phyloP scores from a whole-genome alignment of 2,113 vertebrate species.

The Chloebia gouldiae region DNA sequence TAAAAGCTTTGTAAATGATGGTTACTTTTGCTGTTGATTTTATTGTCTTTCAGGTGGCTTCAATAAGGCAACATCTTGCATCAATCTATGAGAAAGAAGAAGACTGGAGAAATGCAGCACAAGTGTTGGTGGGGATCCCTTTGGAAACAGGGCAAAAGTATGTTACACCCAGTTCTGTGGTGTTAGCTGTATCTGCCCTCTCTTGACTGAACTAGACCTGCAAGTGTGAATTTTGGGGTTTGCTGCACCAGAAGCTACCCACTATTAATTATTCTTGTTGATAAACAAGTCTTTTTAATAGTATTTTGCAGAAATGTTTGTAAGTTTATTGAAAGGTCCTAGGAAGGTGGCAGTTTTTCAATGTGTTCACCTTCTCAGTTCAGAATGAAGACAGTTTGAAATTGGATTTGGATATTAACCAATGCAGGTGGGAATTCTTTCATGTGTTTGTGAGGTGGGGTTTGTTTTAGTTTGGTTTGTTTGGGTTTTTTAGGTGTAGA shows the following conservation, averaged over 20 bases:
- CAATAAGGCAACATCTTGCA: constrained; percentile 96
- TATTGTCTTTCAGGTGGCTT: constrained; percentile 83
- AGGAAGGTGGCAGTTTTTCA: neutral
- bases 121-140: constrained; percentile 96
- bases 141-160: constrained; percentile 98
- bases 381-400: neutral
- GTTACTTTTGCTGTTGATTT: neutral
- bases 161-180: neutral
- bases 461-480: neutral
- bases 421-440: neutral
- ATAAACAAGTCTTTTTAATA: neutral
- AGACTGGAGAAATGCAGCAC: constrained; percentile 97
- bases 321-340: neutral
- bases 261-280: neutral
- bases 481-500: neutral
- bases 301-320: neutral
- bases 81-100: constrained; percentile 99
- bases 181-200: neutral
- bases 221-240: neutral
- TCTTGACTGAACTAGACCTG: neutral
- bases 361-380: neutral
- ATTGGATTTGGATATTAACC: neutral
- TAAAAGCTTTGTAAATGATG: neutral
- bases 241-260: neutral
- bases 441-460: neutral